Percentiles rank a stretch among this genome's conserved stretches.
Evolutionary conservation across 2,113 vertebrate genomes (phyloP).

Genomic region (Periophthalmus modestus): DNA sequence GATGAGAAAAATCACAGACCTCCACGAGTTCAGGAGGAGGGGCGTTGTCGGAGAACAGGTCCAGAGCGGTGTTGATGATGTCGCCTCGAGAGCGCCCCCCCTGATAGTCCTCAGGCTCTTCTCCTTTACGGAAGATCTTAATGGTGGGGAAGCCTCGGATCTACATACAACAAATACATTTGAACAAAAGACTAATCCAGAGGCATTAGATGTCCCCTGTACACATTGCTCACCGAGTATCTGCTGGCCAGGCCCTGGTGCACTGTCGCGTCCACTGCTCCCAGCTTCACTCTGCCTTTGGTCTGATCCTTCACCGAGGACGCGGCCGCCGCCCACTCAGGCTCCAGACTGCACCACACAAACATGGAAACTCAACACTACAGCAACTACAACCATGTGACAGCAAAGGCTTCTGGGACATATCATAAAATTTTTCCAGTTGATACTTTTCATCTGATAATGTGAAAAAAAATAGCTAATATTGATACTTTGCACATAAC

Average conservation of each 20-base stretch:
- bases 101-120: slow-evolving; percentile 90
- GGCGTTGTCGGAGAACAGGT: slow-evolving; percentile 91
- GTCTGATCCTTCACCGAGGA: slow-evolving; percentile 90
- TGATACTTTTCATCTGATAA: too few species aligned
- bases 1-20: slow-evolving; percentile 74
- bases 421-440: too few species aligned
- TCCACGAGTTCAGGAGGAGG: slow-evolving; percentile 87
- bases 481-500: too few species aligned
- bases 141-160: slow-evolving; percentile 94
- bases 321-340: slow-evolving; percentile 93
- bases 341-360: slow-evolving; percentile 83
- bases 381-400: too few species aligned
- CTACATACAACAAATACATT: slow-evolving; percentile 60
- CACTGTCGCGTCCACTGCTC: slow-evolving; percentile 89
- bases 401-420: too few species aligned
- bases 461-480: too few species aligned
- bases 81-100: slow-evolving; percentile 88
- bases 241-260: slow-evolving; percentile 85
- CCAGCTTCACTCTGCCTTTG: slow-evolving; percentile 91
- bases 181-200: background rate
- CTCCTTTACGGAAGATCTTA: slow-evolving; percentile 97
- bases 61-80: slow-evolving; percentile 83
- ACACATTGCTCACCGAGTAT: slow-evolving; percentile 90
- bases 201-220: background rate
- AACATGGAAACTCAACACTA: background rate